Evolutionary conservation across 2,797 vertebrate species (phyloP), one percentile per base, ranked within the genome.

Genomic region (Sternotherus odoratus): DNA sequence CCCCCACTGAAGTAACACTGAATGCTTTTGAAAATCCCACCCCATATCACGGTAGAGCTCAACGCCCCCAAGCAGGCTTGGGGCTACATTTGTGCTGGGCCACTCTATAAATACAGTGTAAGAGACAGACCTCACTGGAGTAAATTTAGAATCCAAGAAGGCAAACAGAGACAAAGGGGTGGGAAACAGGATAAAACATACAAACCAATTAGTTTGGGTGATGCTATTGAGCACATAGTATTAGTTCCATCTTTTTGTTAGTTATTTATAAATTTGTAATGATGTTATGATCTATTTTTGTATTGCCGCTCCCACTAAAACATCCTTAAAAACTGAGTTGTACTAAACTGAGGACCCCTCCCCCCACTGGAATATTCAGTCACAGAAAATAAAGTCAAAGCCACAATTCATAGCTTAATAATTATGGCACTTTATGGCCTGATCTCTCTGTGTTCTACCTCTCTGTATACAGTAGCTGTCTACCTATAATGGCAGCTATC

Each of bases 81-180:
- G 4, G 33, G 28, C 48, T 89, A 24, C 26, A 19, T 85, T 93
- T 87, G 50, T 46, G 39, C 21, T 74, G 36, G 79, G 69, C 33
- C 28, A 80, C 28, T 72, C 24, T 86, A 80, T 13, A 74, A 90
- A 33, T 15, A 30, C 28, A 57, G 28, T 5, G 28, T n/a, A 66
- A 85, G 10, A 12, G 78, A 46, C 21, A 12, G 36, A 36, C 8
- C 10, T 33, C 85, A 3, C 7, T 57, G 13, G 56, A 51, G 87
- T 78, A 21, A 56, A 75, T 90, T 93, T 95, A 6, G 21, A 10
- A 77, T 79, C n/a, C 21, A 46, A 92, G 90, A 93, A 77, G 74
- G 17, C 7, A 93, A 30, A 85, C 92, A 84, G 36, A 4, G 75
- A 33, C 91, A 82, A 48, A 81, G 3, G 28, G 23, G 39, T 75